Evolutionary conservation across 2,888 invertebrate species (phyloP).

Genomic region (Amiota minor): DNA sequence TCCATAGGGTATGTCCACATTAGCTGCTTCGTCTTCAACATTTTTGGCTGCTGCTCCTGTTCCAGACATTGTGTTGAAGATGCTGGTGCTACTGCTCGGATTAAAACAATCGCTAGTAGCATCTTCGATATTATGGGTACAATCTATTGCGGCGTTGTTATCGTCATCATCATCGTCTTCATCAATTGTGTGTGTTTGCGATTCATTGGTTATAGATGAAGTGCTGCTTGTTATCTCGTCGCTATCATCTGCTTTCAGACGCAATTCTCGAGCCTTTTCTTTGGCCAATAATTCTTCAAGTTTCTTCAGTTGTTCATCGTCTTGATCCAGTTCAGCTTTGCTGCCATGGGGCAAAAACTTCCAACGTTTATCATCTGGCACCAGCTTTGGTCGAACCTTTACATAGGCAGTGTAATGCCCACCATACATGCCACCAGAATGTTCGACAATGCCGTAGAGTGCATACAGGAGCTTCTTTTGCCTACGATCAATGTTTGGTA

Average conservation of each 20-base stretch:
- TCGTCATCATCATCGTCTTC: conserved; percentile 72
- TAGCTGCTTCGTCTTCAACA: conserved; percentile 55
- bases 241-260: conserved; percentile 71
- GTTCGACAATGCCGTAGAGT: conserved; percentile 95
- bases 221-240: conserved; percentile 77
- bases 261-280: conserved; percentile 69
- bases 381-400: conserved; percentile 82
- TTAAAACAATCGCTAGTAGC: too few relatives aligned
- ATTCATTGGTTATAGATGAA: conserved; percentile 51
- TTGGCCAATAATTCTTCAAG: conserved; percentile 71
- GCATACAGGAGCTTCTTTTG: conserved; percentile 86
- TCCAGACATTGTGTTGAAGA: conserved; percentile 10
- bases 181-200: conserved; percentile 70
- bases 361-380: conserved; percentile 81
- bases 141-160: conserved; percentile 38
- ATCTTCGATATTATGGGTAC: not conserved
- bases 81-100: too few relatives aligned
- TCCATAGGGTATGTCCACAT: conserved; percentile 77
- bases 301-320: conserved; percentile 74
- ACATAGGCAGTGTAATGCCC: conserved; percentile 94
- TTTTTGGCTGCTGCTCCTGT: conserved; percentile 59
- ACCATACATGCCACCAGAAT: conserved; percentile 91
- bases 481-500: conserved; percentile 78
- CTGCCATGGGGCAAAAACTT: conserved; percentile 81
- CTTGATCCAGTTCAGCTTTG: conserved; percentile 75